Evolutionary conservation across 1,140 invertebrate genomes (phyloP).

Genomic region (Saccostrea cuccullata): DNA sequence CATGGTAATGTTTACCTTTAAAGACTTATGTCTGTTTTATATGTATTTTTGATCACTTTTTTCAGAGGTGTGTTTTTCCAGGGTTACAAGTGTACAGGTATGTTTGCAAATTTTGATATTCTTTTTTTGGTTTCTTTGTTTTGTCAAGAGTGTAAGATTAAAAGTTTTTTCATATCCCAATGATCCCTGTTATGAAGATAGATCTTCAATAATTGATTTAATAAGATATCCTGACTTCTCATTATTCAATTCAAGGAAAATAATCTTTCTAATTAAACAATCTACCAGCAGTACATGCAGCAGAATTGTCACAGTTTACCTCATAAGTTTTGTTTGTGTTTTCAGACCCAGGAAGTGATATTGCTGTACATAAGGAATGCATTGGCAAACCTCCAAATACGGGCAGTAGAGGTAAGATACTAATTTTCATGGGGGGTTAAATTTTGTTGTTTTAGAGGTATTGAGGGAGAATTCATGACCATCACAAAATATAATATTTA

Average conservation of each 20-base stretch:
- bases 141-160: conserved; percentile 47
- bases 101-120: not conserved
- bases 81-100: conserved; percentile 77
- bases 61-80: conserved; percentile 91
- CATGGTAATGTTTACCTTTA: too few relatives aligned
- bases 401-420: conserved; percentile 58
- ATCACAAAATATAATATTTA: too few relatives aligned
- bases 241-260: not conserved
- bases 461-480: too few relatives aligned
- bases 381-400: conserved; percentile 69
- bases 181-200: too few relatives aligned
- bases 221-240: too few relatives aligned
- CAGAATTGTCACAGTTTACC: not conserved
- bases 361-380: conserved; percentile 77
- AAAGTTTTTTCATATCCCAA: not conserved
- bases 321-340: conserved; percentile 37
- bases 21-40: too few relatives aligned
- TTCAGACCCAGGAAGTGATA: conserved; percentile 70
- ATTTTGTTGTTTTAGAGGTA: too few relatives aligned
- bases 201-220: too few relatives aligned
- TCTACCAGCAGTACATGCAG: too few relatives aligned
- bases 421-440: too few relatives aligned
- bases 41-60: conserved; percentile 30
- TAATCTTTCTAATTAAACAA: not conserved
- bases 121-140: not conserved